phyloP scores from a whole-genome alignment of 1,140 invertebrate species.

The Drosophila jambulina region DNA sequence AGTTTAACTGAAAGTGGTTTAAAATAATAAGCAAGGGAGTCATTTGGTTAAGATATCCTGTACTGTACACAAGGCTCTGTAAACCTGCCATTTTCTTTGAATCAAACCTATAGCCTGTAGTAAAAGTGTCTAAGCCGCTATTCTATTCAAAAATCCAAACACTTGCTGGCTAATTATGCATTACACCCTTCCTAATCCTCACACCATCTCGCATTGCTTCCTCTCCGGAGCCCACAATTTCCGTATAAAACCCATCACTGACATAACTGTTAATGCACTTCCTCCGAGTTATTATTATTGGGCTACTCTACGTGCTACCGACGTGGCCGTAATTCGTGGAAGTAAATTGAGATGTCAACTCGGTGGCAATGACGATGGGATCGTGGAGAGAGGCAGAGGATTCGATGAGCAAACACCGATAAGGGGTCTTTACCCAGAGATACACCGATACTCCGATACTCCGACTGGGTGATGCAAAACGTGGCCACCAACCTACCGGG shows the following conservation, averaged over 20 bases:
- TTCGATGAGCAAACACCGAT: slow-evolving; percentile 67
- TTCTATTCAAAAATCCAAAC: background rate
- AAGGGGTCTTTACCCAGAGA: slow-evolving; percentile 38
- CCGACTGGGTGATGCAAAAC: slow-evolving; percentile 71
- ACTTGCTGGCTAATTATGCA: slow-evolving; percentile 30
- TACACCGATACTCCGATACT: slow-evolving; percentile 14
- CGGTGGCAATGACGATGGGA: slow-evolving; percentile 27
- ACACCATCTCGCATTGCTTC: slow-evolving; percentile 16
- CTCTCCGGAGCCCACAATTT: slow-evolving; percentile 21
- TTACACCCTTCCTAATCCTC: slow-evolving; percentile 14
- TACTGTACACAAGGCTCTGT: background rate
- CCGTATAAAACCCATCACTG: slow-evolving; percentile 41
- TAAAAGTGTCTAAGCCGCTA: background rate
- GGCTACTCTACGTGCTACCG: slow-evolving; percentile 61
- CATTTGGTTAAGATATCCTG: background rate
- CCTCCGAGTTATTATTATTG: slow-evolving; percentile 19
- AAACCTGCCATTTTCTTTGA: background rate
- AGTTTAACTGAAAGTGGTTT: too few species aligned
- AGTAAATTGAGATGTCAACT: slow-evolving; percentile 81
- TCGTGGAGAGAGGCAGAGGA: background rate
- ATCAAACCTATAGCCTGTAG: background rate
- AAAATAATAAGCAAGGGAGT: background rate
- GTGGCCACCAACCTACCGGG: slow-evolving; percentile 55
- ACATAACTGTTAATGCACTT: slow-evolving; percentile 65
- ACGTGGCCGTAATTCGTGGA: slow-evolving; percentile 57